A percentile compares a stretch with the other conserved stretches of the same genome.
phyloP scores from a whole-genome alignment of 2,113 vertebrate genomes.

The Suricata suricatta region DNA sequence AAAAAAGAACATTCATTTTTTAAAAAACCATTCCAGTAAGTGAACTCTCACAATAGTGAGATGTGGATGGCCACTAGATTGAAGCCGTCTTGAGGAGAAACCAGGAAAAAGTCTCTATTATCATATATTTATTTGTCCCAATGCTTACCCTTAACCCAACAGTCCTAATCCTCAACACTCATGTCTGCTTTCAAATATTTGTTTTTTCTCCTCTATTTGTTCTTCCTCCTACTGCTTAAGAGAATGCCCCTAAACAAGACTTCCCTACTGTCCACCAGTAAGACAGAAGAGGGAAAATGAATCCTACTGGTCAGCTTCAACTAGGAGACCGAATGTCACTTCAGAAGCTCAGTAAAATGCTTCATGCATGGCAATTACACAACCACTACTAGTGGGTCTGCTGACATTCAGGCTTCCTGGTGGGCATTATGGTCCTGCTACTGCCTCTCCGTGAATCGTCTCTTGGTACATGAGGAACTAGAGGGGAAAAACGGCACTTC shows the following conservation, averaged over 20 bases:
- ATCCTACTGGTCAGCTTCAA: conserved; percentile 34
- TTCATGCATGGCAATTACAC: background rate
- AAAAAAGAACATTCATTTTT: background rate
- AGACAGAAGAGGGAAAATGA: background rate
- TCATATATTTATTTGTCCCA: background rate
- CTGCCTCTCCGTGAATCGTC: background rate
- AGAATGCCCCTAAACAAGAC: background rate
- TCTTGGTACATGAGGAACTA: background rate
- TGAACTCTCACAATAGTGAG: background rate
- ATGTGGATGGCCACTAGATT: background rate
- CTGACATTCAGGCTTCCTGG: background rate
- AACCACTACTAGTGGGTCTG: background rate
- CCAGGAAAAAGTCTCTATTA: background rate
- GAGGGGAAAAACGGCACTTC: background rate
- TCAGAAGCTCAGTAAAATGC: conserved; percentile 28
- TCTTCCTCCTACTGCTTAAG: background rate
- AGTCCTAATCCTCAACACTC: background rate
- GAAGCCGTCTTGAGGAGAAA: conserved; percentile 23
- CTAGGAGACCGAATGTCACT: background rate
- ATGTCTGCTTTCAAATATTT: conserved; percentile 31
- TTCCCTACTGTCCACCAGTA: background rate
- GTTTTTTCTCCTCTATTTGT: background rate
- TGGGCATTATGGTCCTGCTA: background rate
- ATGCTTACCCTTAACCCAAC: conserved; percentile 21
- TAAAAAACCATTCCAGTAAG: background rate